A percentile compares a stretch with the other conserved stretches of the same genome.
Evolutionary conservation across 2,797 vertebrate species (phyloP).

Genomic region (Scolopax bukidnonensis): DNA sequence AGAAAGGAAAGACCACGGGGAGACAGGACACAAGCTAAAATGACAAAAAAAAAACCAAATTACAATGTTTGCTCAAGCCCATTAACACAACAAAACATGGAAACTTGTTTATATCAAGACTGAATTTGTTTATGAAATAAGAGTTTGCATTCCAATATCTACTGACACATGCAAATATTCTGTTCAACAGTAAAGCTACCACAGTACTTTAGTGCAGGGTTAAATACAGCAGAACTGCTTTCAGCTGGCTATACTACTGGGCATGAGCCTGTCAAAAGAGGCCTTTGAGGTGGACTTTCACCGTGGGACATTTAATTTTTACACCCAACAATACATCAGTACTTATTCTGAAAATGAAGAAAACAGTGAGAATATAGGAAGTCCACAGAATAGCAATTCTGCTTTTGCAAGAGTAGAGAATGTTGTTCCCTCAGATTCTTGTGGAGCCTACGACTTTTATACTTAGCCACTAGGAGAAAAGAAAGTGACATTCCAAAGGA

Average conservation of each 20-base stretch:
- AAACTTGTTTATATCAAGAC: not conserved
- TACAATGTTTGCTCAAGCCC: not conserved
- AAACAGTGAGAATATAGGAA: not conserved
- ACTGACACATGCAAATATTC: not conserved
- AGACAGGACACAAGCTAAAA: not conserved
- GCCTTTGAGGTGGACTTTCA: not conserved
- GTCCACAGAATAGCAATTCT: not conserved
- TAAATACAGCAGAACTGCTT: not conserved
- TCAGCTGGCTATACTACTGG: not conserved
- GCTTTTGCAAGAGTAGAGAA: not conserved
- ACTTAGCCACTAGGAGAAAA: not conserved
- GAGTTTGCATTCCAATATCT: not conserved
- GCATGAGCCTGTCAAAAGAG: not conserved
- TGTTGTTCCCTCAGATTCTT: not conserved
- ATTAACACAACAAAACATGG: not conserved
- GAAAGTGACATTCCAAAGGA: not conserved
- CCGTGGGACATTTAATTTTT: not conserved
- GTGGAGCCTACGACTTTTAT: not conserved
- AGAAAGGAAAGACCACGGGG: not conserved
- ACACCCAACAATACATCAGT: not conserved
- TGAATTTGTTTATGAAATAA: constrained; percentile 19
- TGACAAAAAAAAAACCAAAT: not conserved
- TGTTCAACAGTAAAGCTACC: not conserved
- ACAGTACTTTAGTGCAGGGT: not conserved
- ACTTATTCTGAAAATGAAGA: not conserved